Evolutionary conservation across 2,888 invertebrate species (phyloP), one percentile per base, ranked within the genome.

Genomic region (Branchinecta sandiegonensis): DNA sequence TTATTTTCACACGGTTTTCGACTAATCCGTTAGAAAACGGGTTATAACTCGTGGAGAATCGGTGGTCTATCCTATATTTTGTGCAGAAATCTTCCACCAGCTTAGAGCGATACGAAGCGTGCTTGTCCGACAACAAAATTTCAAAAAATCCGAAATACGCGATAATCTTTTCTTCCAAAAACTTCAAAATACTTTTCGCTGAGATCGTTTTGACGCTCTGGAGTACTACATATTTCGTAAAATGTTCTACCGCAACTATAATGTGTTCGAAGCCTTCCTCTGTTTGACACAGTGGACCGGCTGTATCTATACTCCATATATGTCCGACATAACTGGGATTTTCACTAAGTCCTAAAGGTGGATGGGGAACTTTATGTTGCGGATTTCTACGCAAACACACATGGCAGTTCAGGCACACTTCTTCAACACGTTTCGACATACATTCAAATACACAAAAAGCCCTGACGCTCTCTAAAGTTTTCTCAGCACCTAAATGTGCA

Each of bases 141-240:
- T 56, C 56, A 56, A 56, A 56, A 14, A 56, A 56, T 14, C 56
- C 56, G 56, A 56, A 56, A 56, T 56, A 56, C n/a, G 56, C 14
- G 14, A 56, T 7, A 8, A 14, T 56, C 14, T 56, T 8, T 56
- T 56, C n/a, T 50, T 56, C 14, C 9, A 56, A 56, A 9, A 56
- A 56, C 9, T 56, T 56, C 9, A 7, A 14, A 14, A 56, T 8
- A n/a, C 8, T 14, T 14, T 56, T 56, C 1, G 8, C 14, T n/a
- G 9, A 56, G 14, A 56, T 56, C n/a, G n/a, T 56, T 7, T 56
- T 56, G n/a, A 8, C 56, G 14, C 9, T 56, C 14, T 56, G 56
- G 14, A 56, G 6, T 56, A 14, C 14, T 14, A 56, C 8, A 56
- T 56, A 56, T 56, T 56, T 56, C 14, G n/a, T 56, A 14, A 56